Base-by-base conservation (phyloP, 2,888 invertebrate genomes). In the Clunio marinus region DNA sequence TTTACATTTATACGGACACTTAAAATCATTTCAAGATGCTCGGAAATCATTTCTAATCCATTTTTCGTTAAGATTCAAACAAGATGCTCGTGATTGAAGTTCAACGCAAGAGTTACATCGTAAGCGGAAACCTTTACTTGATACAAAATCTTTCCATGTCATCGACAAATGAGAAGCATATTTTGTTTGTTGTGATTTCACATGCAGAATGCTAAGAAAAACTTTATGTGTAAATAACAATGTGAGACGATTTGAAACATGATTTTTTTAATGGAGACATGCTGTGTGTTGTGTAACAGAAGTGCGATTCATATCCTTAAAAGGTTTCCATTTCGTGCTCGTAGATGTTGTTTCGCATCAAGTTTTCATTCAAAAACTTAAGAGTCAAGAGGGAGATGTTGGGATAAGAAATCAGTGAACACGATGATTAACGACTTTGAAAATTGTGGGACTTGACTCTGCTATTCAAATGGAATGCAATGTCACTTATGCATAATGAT, bases 291-390 rank as follows among this genome's bases (percentile, higher is more conserved):
- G 22, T 27, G 25, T 27, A 57, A 27, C 57, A 57, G 25, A 57
- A 57, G 57, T 57, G 27, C 24, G 57, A 57, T n/a, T n/a, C n/a
- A 27, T 27, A 55, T 55, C 57, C 57, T 57, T 57, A 57, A 57
- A 57, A 57, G 57, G 57, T 57, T 51, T 51, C 22, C 51, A 51
- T 51, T 5, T 32, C 35, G 5, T 45, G 45, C 32, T 45, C 45
- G 35, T 8, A 45, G n/a, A n/a, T n/a, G n/a, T n/a, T 45, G 57
- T 57, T 57, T 57, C 2, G 25, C 57, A 57, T 57, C 25, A 57
- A 8, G 25, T 57, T 57, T 57, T 15, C 25, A 3, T 57, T 57
- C 57, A 27, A 32, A 32, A 32, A 27, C 20, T 57, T 27, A 27
- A 2, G 27, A 57, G 20, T 22, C 55, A 5, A 2, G 51, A 51